These are phyloP conservation scores for Gobionotothen gibberifrons DNA, from an alignment of 2,797 vertebrate species.

Conservation along the genomic window DNA sequence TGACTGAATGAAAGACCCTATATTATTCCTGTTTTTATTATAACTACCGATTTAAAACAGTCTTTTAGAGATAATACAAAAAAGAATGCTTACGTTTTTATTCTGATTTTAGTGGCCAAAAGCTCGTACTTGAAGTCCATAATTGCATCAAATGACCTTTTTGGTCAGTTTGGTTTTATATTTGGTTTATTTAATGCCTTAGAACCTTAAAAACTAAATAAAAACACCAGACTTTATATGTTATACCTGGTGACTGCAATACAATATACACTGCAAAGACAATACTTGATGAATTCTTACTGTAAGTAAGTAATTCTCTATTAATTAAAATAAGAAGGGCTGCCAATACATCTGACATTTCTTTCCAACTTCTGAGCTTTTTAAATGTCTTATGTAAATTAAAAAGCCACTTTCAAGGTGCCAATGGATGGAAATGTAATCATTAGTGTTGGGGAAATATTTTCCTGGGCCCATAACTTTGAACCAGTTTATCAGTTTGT, in stretches of 20 bases:
- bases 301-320: conserved; percentile 9
- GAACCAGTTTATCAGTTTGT: too few species aligned
- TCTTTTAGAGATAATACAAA: background rate
- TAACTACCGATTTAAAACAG: background rate
- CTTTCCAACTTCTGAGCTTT: conserved; percentile 34
- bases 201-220: background rate
- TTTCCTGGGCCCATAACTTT: too few species aligned
- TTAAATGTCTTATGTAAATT: conserved; percentile 14
- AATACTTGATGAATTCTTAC: conserved; percentile 7
- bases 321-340: conserved; percentile 2
- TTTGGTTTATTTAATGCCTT: background rate
- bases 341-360: conserved; percentile 18
- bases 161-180: background rate
- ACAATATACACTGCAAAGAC: conserved; percentile 6
- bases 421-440: conserved; percentile 27
- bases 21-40: background rate
- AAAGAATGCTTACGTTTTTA: too few species aligned
- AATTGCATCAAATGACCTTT: conserved; percentile 1
- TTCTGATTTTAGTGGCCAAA: too few species aligned
- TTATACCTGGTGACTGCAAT: conserved; percentile 6
- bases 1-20: background rate
- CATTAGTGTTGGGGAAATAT: background rate
- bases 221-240: background rate
- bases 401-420: conserved; percentile 11
- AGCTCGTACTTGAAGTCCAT: background rate